phyloP scores from a whole-genome alignment of 2,888 invertebrate genomes.

The Phasia obesa region DNA sequence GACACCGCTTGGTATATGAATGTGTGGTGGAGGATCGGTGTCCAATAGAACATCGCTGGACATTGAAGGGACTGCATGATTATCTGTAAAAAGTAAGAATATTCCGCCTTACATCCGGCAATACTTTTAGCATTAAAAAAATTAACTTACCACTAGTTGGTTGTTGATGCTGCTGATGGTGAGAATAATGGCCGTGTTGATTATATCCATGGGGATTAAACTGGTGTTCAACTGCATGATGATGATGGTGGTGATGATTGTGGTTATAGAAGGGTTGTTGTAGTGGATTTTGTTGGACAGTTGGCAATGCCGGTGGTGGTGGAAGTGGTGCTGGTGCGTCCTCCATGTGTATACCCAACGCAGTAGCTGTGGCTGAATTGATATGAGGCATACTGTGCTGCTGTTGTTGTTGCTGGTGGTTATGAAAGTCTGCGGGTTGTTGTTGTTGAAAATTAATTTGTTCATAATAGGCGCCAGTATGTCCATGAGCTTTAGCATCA shows the following conservation, averaged over 20 bases:
- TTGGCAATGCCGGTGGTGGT: constrained; percentile 83
- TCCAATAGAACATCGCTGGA: constrained; percentile 57
- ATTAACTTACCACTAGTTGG: constrained; percentile 48
- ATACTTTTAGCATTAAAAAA: background rate
- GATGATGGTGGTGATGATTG: constrained; percentile 75
- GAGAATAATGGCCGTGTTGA: constrained; percentile 56
- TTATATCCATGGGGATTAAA: constrained; percentile 60
- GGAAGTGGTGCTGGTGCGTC: constrained; percentile 84
- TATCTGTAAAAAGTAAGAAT: constrained; percentile 48
- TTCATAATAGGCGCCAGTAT: constrained; percentile 78
- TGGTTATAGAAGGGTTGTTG: constrained; percentile 84
- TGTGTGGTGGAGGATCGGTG: constrained; percentile 65
- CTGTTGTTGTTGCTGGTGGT: constrained; percentile 69
- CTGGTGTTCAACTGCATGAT: constrained; percentile 48
- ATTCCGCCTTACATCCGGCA: background rate
- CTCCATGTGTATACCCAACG: constrained; percentile 79
- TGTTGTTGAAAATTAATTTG: constrained; percentile 73
- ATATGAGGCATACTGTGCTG: constrained; percentile 66
- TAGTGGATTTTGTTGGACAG: constrained; percentile 83
- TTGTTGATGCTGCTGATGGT: constrained; percentile 64
- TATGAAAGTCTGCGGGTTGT: constrained; percentile 54
- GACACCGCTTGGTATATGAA: constrained; percentile 52
- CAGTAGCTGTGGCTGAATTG: constrained; percentile 73
- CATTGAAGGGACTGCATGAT: constrained; percentile 45
- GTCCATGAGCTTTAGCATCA: constrained; percentile 78